Conservation (phyloP, 2,113 vertebrate genomes). For the Macquaria ambigua region DNA sequence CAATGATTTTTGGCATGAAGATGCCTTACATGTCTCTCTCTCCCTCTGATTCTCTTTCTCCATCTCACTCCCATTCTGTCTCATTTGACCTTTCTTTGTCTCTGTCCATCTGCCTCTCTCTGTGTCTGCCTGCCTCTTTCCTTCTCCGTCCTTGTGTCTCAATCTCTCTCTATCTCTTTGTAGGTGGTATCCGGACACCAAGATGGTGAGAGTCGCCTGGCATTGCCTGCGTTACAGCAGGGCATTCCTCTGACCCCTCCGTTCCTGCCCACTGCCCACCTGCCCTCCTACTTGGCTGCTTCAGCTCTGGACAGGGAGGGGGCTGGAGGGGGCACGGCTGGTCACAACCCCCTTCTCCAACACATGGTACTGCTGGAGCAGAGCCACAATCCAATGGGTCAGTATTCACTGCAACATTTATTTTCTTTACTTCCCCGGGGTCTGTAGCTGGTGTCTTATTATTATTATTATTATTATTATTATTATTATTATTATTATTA, state of each 20-base stretch:
- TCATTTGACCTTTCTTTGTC: constrained; percentile 37
- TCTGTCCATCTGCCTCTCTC: constrained; percentile 27
- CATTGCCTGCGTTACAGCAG: constrained; percentile 89
- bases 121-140: constrained; percentile 13
- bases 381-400: constrained; percentile 89
- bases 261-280: constrained; percentile 91
- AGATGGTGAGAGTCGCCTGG: constrained; percentile 89
- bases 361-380: constrained; percentile 97
- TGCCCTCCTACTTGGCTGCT: constrained; percentile 92
- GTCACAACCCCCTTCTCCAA: constrained; percentile 92
- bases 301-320: constrained; percentile 89
- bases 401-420: constrained; percentile 43
- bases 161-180: constrained; percentile 7
- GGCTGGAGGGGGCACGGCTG: constrained; percentile 68
- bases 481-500: no score
- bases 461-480: no score
- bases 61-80: constrained; percentile 43
- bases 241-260: constrained; percentile 87
- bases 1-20: constrained; percentile 12
- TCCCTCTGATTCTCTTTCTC: constrained; percentile 33
- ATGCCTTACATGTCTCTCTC: not conserved
- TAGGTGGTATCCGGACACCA: constrained; percentile 90
- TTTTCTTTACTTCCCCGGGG: not conserved
- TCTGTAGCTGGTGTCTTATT: constrained; percentile 2
- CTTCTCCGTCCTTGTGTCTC: constrained; percentile 23